Evolutionary conservation across 2,113 vertebrate species (phyloP).

Genomic region (Hydropotes inermis): DNA sequence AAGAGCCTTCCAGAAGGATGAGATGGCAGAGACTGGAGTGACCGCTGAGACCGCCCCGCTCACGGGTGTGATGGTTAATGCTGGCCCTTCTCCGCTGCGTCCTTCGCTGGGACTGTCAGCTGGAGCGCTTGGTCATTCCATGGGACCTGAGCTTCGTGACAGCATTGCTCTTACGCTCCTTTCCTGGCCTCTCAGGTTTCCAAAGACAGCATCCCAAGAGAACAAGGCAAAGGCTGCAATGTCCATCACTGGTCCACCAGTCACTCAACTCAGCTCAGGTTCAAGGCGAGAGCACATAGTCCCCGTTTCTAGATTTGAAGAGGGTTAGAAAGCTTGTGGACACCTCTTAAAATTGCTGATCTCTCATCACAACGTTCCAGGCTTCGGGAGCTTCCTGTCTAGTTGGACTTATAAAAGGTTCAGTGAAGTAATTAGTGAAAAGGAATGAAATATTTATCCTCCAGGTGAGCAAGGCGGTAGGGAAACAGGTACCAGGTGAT

Average conservation of each 20-base stretch:
- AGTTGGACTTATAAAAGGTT: not conserved
- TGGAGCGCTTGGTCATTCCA: rapidly evolving
- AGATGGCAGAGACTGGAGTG: not conserved
- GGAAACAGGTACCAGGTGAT: not conserved
- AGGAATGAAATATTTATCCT: not conserved
- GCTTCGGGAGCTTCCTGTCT: not conserved
- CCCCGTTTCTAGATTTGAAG: not conserved
- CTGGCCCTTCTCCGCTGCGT: rapidly evolving
- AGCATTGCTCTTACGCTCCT: not conserved
- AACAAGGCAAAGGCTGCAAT: not conserved
- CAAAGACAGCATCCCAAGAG: not conserved
- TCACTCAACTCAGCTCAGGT: not conserved
- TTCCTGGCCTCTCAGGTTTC: not conserved
- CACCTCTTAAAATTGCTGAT: not conserved
- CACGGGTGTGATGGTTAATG: rapidly evolving
- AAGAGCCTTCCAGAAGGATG: rapidly evolving
- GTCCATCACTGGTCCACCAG: rapidly evolving
- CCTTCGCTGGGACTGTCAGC: not conserved
- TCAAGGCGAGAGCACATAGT: not conserved
- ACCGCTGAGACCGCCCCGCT: rapidly evolving
- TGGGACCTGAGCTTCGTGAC: not conserved
- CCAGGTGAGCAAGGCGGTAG: not conserved
- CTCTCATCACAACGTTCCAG: not conserved
- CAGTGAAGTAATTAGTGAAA: not conserved
- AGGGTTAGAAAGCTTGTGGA: not conserved